Evolutionary conservation across 2,113 vertebrate species (phyloP).

Genomic region (Spheniscus mendiculus): DNA sequence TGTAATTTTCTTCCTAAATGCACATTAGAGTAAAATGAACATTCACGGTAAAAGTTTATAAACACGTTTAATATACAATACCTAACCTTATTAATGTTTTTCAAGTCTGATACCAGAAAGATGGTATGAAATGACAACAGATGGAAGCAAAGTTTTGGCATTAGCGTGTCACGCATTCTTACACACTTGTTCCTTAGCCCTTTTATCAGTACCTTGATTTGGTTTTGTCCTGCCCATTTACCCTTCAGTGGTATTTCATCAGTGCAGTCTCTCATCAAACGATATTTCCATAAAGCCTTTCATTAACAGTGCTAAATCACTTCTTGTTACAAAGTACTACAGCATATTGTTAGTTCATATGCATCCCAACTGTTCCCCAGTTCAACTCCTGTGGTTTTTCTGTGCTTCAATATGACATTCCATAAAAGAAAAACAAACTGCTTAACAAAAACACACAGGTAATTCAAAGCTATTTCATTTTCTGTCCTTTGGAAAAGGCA

Average conservation of each 20-base stretch:
- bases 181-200: neutral
- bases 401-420: neutral
- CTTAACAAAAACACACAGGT: neutral
- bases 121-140: neutral
- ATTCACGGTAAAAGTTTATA: rapidly evolving
- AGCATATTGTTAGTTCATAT: neutral
- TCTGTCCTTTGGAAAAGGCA: neutral
- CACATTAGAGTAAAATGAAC: neutral
- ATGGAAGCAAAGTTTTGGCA: neutral
- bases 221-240: neutral
- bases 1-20: neutral
- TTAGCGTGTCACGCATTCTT: rapidly evolving
- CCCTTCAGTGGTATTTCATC: neutral
- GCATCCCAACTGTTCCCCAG: neutral
- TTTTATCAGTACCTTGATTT: neutral
- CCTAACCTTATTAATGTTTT: neutral
- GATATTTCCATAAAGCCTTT: neutral
- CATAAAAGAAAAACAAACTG: neutral
- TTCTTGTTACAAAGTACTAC: neutral
- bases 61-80: neutral
- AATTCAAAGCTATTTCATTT: neutral
- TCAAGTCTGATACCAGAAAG: neutral
- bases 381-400: neutral
- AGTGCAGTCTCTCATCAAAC: neutral
- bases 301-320: neutral